Evolutionary conservation across 2,113 vertebrate genomes (phyloP).

Genomic region (Saguinus midas): DNA sequence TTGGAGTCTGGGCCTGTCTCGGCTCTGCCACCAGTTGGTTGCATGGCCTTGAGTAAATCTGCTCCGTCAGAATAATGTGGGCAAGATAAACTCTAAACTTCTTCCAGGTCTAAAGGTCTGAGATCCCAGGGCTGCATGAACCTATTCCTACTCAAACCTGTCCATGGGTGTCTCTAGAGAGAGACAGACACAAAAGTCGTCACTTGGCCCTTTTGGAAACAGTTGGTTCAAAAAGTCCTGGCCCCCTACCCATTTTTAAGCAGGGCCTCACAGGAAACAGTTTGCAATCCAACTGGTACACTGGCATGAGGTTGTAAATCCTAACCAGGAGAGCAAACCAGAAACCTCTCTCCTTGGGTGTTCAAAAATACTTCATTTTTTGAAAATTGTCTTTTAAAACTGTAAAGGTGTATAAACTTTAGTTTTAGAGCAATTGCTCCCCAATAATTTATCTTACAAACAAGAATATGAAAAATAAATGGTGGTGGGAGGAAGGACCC

Average conservation of each 20-base stretch:
- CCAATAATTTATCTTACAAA: background rate
- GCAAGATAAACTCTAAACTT: background rate
- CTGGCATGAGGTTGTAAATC: background rate
- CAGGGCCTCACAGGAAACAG: background rate
- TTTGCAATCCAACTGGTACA: background rate
- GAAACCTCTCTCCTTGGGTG: background rate
- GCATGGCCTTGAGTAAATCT: background rate
- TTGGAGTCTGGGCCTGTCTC: background rate
- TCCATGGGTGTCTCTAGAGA: background rate
- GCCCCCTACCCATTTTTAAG: background rate
- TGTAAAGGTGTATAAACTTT: background rate
- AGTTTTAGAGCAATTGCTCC: background rate
- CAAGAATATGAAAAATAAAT: background rate
- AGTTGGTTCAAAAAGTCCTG: background rate
- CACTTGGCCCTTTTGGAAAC: background rate
- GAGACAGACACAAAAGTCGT: background rate
- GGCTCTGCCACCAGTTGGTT: background rate
- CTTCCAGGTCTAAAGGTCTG: background rate
- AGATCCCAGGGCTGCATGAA: background rate
- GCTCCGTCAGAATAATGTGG: background rate
- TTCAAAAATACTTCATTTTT: conserved; percentile 21
- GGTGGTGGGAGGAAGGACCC: too few species aligned
- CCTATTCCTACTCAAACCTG: background rate
- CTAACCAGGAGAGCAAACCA: background rate
- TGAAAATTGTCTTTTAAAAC: background rate